Evolutionary conservation across 1,140 invertebrate genomes (phyloP).

Genomic region (Uloborus diversus): DNA sequence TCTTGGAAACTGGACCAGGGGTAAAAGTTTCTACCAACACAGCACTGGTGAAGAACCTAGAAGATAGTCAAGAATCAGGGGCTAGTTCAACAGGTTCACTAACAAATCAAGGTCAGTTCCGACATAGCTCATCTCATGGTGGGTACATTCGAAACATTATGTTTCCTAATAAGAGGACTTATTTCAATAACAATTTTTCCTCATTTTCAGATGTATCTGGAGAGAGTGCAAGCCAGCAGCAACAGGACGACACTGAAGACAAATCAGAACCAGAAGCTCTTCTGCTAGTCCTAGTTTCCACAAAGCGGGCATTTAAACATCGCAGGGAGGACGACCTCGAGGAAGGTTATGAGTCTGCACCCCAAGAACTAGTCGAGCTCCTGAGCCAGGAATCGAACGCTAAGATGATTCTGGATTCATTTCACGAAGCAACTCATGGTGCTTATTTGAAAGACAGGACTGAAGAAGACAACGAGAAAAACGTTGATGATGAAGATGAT

Average conservation of each 20-base stretch:
- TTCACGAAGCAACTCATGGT: neutral
- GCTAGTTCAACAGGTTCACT: neutral
- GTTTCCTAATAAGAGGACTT: neutral
- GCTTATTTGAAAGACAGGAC: neutral
- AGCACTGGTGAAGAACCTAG: too few species aligned
- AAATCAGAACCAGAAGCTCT: neutral
- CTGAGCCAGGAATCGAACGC: neutral
- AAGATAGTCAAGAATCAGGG: too few species aligned
- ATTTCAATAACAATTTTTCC: neutral
- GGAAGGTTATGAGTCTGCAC: neutral
- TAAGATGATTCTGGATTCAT: neutral
- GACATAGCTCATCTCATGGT: neutral
- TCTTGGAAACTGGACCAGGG: too few species aligned
- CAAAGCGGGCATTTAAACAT: neutral
- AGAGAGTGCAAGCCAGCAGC: neutral
- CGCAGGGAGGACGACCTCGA: neutral
- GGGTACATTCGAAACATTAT: neutral
- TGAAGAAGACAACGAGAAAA: neutral
- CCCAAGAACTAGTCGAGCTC: neutral
- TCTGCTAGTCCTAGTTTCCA: constrained; percentile 5
- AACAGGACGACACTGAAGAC: neutral
- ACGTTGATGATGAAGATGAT: neutral
- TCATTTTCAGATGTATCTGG: neutral
- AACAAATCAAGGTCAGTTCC: neutral
- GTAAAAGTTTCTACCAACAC: too few species aligned